Conservation (phyloP, 2,797 vertebrate species). For the Cephalopachus bancanus region DNA sequence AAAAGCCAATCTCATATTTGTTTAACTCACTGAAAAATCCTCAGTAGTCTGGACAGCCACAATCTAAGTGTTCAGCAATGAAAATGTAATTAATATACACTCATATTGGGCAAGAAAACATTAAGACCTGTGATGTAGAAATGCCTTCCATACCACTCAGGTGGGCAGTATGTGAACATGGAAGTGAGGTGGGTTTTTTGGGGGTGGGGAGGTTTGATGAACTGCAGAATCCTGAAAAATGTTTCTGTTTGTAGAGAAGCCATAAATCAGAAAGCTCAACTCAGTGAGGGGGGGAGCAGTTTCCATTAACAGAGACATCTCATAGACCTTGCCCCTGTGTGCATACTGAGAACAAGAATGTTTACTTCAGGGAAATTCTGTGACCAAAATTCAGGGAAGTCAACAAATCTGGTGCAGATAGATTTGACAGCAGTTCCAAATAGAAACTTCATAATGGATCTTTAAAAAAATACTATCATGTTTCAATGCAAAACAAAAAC, state of each 20-base stretch:
- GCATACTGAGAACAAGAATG: background rate
- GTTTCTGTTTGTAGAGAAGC: constrained; percentile 42
- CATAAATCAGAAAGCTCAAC: constrained; percentile 49
- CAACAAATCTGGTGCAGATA: background rate
- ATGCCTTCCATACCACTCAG: background rate
- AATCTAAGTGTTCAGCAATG: constrained; percentile 45
- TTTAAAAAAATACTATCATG: background rate
- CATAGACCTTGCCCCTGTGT: background rate
- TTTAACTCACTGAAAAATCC: constrained; percentile 75
- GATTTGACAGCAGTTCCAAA: background rate
- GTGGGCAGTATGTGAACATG: background rate
- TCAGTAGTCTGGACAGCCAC: constrained; percentile 58
- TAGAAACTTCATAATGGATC: constrained; percentile 37
- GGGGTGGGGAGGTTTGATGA: background rate
- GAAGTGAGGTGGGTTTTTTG: background rate
- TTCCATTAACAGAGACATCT: constrained; percentile 38
- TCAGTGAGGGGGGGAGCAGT: background rate
- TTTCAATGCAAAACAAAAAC: constrained; percentile 22
- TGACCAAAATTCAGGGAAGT: constrained; percentile 26
- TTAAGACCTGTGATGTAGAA: background rate
- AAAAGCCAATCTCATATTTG: constrained; percentile 68
- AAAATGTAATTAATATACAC: constrained; percentile 82
- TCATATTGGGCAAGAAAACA: constrained; percentile 66
- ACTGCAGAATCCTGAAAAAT: background rate
- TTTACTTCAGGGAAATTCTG: constrained; percentile 48